A percentile compares a stretch with the other conserved stretches of the same genome.
Conservation (phyloP, 2,888 invertebrate species). For the Andrena bucephala region DNA sequence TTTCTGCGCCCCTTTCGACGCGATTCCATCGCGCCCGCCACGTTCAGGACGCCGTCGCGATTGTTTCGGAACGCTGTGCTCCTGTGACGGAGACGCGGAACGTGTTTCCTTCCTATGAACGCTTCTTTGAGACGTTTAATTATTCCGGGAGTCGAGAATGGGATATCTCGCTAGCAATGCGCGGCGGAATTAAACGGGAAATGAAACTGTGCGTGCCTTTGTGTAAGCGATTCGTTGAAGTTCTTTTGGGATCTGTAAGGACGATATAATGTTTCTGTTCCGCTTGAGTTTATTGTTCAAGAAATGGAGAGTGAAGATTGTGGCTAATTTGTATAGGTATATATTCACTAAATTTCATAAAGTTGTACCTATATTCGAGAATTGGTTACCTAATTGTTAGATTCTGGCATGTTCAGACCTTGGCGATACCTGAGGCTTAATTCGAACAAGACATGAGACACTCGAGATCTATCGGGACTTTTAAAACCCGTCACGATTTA, state of each 20-base stretch:
- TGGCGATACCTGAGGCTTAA: too few relatives aligned
- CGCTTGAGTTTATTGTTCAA: neutral
- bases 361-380: too few relatives aligned
- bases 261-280: neutral
- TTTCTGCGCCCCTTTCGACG: slow-evolving; percentile 39
- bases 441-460: too few relatives aligned
- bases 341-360: too few relatives aligned
- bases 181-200: slow-evolving; percentile 5
- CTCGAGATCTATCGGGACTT: too few relatives aligned
- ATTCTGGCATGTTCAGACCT: too few relatives aligned
- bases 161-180: neutral
- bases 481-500: too few relatives aligned
- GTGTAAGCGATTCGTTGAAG: neutral
- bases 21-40: slow-evolving; percentile 36
- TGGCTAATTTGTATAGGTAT: too few relatives aligned
- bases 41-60: slow-evolving; percentile 23
- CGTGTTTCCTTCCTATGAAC: slow-evolving; percentile 2
- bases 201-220: neutral
- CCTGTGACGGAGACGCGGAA: neutral
- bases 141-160: neutral
- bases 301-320: neutral
- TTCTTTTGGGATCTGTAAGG: neutral
- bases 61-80: slow-evolving; percentile 11
- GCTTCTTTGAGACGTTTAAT: slow-evolving; percentile 1
- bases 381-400: too few relatives aligned